Conservation (phyloP, 2,888 invertebrate species). For the Meghimatium bilineatum region DNA sequence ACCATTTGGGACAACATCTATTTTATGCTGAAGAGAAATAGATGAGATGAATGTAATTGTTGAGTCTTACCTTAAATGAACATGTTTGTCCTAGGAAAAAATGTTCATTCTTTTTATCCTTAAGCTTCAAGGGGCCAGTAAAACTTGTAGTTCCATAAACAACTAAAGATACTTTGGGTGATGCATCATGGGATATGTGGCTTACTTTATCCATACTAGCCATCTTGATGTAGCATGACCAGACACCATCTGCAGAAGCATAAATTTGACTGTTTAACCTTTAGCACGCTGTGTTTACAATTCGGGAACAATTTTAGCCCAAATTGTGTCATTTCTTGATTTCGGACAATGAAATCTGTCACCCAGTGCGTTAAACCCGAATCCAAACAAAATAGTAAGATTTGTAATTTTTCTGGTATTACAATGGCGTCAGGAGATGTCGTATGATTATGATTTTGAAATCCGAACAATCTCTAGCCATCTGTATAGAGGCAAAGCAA, state of each 20-base stretch:
- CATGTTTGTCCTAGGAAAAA: conserved; percentile 64
- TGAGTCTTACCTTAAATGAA: conserved; percentile 59
- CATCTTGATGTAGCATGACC: conserved; percentile 62
- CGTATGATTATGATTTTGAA: too few relatives aligned
- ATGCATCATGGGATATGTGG: conserved; percentile 54
- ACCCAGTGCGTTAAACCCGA: too few relatives aligned
- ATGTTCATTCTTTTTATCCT: conserved; percentile 50
- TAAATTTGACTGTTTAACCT: too few relatives aligned
- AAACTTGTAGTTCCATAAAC: conserved; percentile 65
- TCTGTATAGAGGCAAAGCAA: too few relatives aligned
- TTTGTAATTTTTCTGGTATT: not conserved
- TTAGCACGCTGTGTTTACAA: too few relatives aligned
- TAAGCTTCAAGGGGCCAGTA: conserved; percentile 63
- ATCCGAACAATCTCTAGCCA: too few relatives aligned
- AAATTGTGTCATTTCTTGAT: too few relatives aligned
- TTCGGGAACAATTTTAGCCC: too few relatives aligned
- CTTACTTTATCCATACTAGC: conserved; percentile 59
- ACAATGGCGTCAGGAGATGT: too few relatives aligned
- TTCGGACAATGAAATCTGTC: too few relatives aligned
- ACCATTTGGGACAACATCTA: too few relatives aligned
- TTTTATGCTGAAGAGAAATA: too few relatives aligned
- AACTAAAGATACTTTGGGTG: conserved; percentile 58
- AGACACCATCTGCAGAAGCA: conserved; percentile 61
- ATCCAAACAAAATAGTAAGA: not conserved
- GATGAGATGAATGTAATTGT: not conserved